Base-by-base conservation (phyloP, 1,140 invertebrate genomes). In the Euura saliciscinereae region DNA sequence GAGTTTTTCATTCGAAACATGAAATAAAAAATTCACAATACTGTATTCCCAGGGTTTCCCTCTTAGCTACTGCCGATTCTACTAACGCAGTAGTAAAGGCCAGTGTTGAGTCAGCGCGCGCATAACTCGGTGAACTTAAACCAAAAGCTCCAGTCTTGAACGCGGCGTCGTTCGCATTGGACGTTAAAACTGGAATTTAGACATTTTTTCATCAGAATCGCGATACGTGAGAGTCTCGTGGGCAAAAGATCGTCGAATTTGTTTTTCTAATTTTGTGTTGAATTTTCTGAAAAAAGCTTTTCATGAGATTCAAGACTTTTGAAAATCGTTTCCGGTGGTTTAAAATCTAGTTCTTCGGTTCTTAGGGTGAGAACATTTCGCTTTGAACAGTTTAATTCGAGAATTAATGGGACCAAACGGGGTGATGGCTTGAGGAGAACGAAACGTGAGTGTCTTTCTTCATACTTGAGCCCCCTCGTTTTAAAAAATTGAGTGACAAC, bases 31-130 rank as follows among this genome's bases (percentile, higher is more conserved):
- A 28, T 28, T 28, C 28, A 28, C 28, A 28, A 28, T 28, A 28
- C 1, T 28, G 28, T 28, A 28, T 28, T 28, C 28, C 28, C 51
- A 59, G 51, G 51, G 13, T 59, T 59, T 59, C 51, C 51, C 51
- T 59, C 51, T 8, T 59, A 59, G 51, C 51, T 59, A n/a, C 13
- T 11, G n/a, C 28, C 28, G 28, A 28, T 28, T 28, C 28, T 28
- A 28, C 28, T 1, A 28, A 28, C 28, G 28, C n/a, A n/a, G n/a
- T 59, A 59, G 13, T 59, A 59, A 59, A 59, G 13, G 2, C 28
- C 28, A n/a, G 51, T n/a, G 51, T 59, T 59, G 51, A 59, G 51
- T 59, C 51, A 59, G 51, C 51, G 51, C 51, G 51, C 51, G 51
- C 51, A 59, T 59, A 59, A 59, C 51, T 59, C 51, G 51, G 51